A percentile compares a stretch with the other conserved stretches of the same genome.
phyloP scores from a whole-genome alignment of 2,888 invertebrate species.

The Branchipolynoe longqiensis region DNA sequence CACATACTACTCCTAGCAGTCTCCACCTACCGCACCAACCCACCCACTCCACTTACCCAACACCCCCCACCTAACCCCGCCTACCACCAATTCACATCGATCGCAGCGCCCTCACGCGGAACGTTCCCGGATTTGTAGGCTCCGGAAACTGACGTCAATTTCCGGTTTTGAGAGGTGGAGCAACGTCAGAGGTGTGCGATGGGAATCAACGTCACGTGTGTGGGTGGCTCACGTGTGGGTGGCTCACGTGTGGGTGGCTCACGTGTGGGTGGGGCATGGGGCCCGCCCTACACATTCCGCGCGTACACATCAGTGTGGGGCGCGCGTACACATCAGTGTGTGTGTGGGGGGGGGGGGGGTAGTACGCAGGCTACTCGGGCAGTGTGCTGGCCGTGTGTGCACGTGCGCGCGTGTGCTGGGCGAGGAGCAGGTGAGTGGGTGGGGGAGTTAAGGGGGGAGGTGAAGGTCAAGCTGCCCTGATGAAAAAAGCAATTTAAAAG shows the following conservation, averaged over 20 bases:
- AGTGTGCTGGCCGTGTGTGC: too few relatives aligned
- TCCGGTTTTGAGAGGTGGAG: slow-evolving; percentile 21
- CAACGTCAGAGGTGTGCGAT: slow-evolving; percentile 8
- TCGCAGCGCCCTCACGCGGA: slow-evolving; percentile 11
- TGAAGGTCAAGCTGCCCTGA: too few relatives aligned
- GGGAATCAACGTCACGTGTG: not conserved
- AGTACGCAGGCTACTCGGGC: too few relatives aligned
- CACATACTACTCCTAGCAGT: not conserved
- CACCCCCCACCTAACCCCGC: not conserved
- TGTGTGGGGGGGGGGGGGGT: too few relatives aligned
- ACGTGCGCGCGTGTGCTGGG: too few relatives aligned
- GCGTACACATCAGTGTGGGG: not conserved
- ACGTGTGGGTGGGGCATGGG: not conserved
- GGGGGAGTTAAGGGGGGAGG: too few relatives aligned
- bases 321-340: not conserved
- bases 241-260: not conserved
- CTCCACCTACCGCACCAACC: not conserved
- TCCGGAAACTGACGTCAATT: slow-evolving; percentile 42
- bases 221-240: not conserved
- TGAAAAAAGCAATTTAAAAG: too few relatives aligned
- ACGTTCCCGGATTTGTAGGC: not conserved
- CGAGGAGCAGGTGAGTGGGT: too few relatives aligned
- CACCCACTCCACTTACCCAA: not conserved
- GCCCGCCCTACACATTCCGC: not conserved
- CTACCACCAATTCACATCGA: not conserved